A percentile compares a stretch with the other conserved stretches of the same genome.
Evolutionary conservation across 1,140 invertebrate genomes (phyloP).

Genomic region (Pachypsylla venusta): DNA sequence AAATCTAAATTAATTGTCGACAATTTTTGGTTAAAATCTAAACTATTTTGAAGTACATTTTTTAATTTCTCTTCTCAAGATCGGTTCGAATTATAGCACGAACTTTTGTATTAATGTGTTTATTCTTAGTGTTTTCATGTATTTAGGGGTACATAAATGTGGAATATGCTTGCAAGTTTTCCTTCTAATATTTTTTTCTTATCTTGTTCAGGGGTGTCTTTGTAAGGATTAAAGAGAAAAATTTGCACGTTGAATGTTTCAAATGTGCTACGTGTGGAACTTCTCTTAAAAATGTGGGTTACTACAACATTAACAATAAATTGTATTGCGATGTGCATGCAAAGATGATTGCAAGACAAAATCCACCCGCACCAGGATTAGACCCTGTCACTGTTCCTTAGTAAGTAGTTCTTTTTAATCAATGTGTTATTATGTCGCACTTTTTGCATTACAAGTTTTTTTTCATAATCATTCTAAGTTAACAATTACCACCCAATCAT

Average conservation of each 20-base stretch:
- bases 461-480: too few relatives aligned
- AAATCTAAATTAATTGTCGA: too few relatives aligned
- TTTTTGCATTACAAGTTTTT: too few relatives aligned
- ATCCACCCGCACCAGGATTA: constrained; percentile 55
- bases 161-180: too few relatives aligned
- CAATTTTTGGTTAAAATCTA: too few relatives aligned
- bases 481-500: too few relatives aligned
- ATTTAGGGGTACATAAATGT: too few relatives aligned
- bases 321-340: constrained; percentile 93
- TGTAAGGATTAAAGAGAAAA: constrained; percentile 90
- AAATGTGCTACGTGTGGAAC: constrained; percentile 89
- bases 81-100: too few relatives aligned
- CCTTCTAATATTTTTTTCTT: background rate
- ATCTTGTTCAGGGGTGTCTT: constrained; percentile 67
- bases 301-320: constrained; percentile 91
- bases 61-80: too few relatives aligned
- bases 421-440: background rate
- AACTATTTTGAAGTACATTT: too few relatives aligned
- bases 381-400: constrained; percentile 62
- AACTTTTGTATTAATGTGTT: too few relatives aligned
- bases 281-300: constrained; percentile 89
- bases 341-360: constrained; percentile 67
- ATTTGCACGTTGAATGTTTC: constrained; percentile 92
- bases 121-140: too few relatives aligned
- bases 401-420: constrained; percentile 46